phyloP scores from a whole-genome alignment of 2,888 invertebrate genomes.

The Cerastoderma edule region DNA sequence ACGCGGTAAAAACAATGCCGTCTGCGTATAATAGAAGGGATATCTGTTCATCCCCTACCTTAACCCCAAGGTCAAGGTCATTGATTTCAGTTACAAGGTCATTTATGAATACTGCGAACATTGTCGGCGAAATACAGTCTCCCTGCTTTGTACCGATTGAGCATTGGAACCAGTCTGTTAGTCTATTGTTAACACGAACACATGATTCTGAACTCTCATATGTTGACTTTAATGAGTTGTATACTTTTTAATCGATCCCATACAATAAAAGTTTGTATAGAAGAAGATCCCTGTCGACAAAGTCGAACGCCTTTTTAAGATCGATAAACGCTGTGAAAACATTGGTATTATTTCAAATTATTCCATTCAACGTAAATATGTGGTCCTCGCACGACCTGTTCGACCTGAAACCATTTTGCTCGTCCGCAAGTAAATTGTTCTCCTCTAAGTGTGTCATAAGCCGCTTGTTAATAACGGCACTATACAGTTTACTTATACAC shows the following conservation, averaged over 20 bases:
- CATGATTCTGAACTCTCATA: neutral
- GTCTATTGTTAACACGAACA: conserved; percentile 28
- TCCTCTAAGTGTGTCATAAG: conserved; percentile 21
- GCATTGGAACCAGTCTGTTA: conserved; percentile 35
- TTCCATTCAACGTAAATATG: conserved; percentile 28
- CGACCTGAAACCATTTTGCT: conserved; percentile 28
- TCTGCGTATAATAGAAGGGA: conserved; percentile 37
- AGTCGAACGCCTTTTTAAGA: conserved; percentile 26
- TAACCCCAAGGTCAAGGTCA: conserved; percentile 28
- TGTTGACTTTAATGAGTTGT: conserved; percentile 2
- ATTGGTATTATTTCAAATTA: conserved; percentile 16
- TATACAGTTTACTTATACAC: conserved; percentile 43
- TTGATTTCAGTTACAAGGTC: conserved; percentile 32
- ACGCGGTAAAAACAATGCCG: conserved; percentile 27
- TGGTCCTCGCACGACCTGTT: conserved; percentile 46
- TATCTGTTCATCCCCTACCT: conserved; percentile 14
- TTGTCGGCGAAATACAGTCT: conserved; percentile 31
- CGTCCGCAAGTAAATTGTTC: conserved; percentile 29
- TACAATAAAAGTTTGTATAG: conserved; percentile 36
- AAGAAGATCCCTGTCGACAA: conserved; percentile 27
- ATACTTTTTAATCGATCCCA: conserved; percentile 34
- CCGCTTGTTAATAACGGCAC: conserved; percentile 28
- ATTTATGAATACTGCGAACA: conserved; percentile 35
- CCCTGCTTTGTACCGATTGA: conserved; percentile 29
- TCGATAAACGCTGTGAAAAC: conserved; percentile 27